phyloP scores from a whole-genome alignment of 2,797 vertebrate genomes.

The Enteromius fasciolatus region DNA sequence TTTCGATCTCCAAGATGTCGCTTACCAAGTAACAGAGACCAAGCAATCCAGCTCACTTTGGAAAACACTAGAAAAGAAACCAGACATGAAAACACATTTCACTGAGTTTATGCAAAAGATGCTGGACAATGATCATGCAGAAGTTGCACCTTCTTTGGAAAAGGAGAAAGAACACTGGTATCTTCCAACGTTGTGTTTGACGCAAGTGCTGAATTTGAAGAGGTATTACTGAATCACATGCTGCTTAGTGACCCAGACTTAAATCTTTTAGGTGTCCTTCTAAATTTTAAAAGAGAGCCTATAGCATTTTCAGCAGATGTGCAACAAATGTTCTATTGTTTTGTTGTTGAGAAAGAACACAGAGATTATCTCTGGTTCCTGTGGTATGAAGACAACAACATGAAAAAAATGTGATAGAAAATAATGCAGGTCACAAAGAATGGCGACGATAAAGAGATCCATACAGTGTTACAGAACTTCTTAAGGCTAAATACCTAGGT shows the following conservation, averaged over 20 bases:
- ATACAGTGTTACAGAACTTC: too few relatives aligned
- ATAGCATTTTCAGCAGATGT: slow-evolving; percentile 30
- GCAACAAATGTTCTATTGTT: slow-evolving; percentile 40
- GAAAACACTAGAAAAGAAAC: slow-evolving; percentile 5
- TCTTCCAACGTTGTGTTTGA: too few relatives aligned
- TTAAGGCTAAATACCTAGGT: too few relatives aligned
- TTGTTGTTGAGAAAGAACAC: neutral
- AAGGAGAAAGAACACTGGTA: too few relatives aligned
- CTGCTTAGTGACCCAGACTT: slow-evolving; percentile 17
- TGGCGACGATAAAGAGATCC: too few relatives aligned
- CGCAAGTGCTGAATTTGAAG: neutral
- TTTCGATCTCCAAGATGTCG: neutral
- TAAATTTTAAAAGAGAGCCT: neutral
- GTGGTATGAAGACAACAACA: slow-evolving; percentile 11
- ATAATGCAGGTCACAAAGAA: too few relatives aligned
- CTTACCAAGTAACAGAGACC: slow-evolving; percentile 26
- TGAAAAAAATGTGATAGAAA: too few relatives aligned
- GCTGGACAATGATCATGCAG: neutral
- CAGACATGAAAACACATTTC: slow-evolving; percentile 13
- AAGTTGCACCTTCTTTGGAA: neutral
- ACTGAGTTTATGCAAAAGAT: slow-evolving; percentile 31
- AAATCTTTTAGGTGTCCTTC: slow-evolving; percentile 1
- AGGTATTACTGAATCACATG: slow-evolving; percentile 6
- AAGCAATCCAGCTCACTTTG: slow-evolving; percentile 1
- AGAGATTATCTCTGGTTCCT: slow-evolving; percentile 1